Conservation (phyloP, 2,113 vertebrate species). For the Oncorhynchus gorbuscha region DNA sequence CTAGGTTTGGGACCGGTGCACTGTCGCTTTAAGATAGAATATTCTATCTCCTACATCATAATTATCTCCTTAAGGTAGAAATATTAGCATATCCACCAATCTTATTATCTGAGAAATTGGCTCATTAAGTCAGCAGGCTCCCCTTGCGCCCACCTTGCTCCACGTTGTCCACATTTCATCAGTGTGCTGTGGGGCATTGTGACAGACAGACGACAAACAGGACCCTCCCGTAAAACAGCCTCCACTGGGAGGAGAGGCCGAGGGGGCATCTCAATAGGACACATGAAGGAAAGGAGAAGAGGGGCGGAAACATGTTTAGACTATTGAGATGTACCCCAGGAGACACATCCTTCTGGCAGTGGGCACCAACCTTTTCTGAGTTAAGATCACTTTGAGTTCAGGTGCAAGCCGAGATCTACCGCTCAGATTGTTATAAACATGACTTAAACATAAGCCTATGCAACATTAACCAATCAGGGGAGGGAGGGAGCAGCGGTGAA, state of each 20-base stretch:
- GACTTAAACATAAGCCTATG: too few species aligned
- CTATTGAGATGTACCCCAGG: background rate
- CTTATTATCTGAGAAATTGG: slow-evolving; percentile 84
- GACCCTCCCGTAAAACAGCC: too few species aligned
- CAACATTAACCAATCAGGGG: too few species aligned
- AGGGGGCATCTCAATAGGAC: too few species aligned
- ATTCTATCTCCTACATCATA: slow-evolving; percentile 83
- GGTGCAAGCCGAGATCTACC: too few species aligned
- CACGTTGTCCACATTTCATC: slow-evolving; percentile 79
- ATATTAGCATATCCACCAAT: slow-evolving; percentile 86
- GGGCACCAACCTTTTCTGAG: too few species aligned
- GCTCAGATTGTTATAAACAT: too few species aligned
- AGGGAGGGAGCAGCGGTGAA: too few species aligned
- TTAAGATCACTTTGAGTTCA: too few species aligned
- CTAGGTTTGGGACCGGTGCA: slow-evolving; percentile 64
- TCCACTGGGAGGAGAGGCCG: background rate
- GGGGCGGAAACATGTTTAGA: background rate
- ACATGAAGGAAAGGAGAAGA: background rate
- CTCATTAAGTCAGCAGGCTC: slow-evolving; percentile 81
- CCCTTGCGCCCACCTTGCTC: slow-evolving; percentile 80
- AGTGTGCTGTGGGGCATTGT: slow-evolving; percentile 71
- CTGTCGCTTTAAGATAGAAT: slow-evolving; percentile 82
- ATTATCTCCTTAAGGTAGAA: slow-evolving; percentile 88
- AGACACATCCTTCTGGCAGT: slow-evolving; percentile 40
- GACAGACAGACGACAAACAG: slow-evolving; percentile 67